Base-by-base conservation (phyloP, 2,113 vertebrate species). In the Leucopsar rothschildi region DNA sequence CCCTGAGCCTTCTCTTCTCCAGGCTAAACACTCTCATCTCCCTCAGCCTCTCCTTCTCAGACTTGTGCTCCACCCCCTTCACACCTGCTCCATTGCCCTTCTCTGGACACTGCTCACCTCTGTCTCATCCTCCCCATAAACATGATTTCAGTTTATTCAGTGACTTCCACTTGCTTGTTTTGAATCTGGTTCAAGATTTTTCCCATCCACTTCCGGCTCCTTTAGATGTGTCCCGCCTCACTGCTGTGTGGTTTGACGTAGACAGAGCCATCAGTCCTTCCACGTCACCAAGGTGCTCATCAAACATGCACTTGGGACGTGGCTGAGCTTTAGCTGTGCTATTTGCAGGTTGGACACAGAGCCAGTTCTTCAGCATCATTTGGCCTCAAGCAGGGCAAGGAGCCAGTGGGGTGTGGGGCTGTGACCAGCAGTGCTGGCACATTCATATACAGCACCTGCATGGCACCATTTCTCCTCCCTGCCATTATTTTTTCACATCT, bases 351-450 rank as follows among this genome's bases (percentile, higher is more conserved):
- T 86, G 94, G 92, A 77, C 65, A 55, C 0, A 0, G 72, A 91
- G 13, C 9, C 45, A 70, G 27, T 13, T 85, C 71, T 59, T 42
- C 37, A 49, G 50, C 4, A 69, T 4, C 4, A 2, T 15, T 50
- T 42, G 56, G 37, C 49, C 66, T 82, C 81, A 31, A 28, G 49
- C 31, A 71, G 60, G 60, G 66, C 66, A 65, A 72, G 75, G n/a
- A 8, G 85, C 75, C 88, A 92, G 78, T 0, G 15, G 1, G 2
- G 50, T 2, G 0, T 0, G 1, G 60, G 47, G 44, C 56, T 3
- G 2, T 6, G 49, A 60, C 49, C 16, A 4, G 44, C 49, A 33
- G 39, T 1, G 24, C 56, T 40, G 57, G 75, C 57, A 69, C 0
- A 0, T 19, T 68, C 40, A 49, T 0, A 0, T 17, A 59, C 59